Percentiles rank a stretch among this genome's conserved stretches.
Evolutionary conservation across 2,888 invertebrate genomes (phyloP).

Genomic region (Clostera curtula): DNA sequence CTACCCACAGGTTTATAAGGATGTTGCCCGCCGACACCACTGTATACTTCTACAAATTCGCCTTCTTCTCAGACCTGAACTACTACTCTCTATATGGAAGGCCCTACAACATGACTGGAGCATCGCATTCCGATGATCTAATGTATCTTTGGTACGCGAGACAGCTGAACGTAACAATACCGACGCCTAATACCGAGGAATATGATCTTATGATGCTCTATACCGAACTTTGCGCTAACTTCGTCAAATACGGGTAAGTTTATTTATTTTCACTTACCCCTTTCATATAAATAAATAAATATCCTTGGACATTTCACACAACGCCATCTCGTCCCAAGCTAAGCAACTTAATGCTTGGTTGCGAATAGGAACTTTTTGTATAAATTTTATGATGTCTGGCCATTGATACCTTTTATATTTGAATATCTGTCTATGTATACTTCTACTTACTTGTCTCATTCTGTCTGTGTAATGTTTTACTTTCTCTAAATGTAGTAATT

Average conservation of each 20-base stretch:
- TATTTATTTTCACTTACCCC: too few relatives aligned
- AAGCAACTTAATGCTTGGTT: too few relatives aligned
- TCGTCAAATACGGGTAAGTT: constrained; percentile 21
- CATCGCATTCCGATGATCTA: constrained; percentile 17
- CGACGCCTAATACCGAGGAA: not conserved
- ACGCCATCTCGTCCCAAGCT: too few relatives aligned
- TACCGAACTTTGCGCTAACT: constrained; percentile 17
- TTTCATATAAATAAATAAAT: too few relatives aligned
- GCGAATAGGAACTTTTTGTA: too few relatives aligned
- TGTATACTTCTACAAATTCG: constrained; percentile 12
- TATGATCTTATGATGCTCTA: constrained; percentile 13
- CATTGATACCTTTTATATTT: too few relatives aligned
- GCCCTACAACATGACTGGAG: constrained; percentile 10
- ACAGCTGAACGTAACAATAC: not conserved
- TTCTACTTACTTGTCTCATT: too few relatives aligned
- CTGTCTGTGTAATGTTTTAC: too few relatives aligned
- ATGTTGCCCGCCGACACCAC: constrained; percentile 1
- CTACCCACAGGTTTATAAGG: constrained; percentile 1
- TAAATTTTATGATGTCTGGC: too few relatives aligned
- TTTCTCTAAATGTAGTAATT: too few relatives aligned
- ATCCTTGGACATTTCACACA: too few relatives aligned
- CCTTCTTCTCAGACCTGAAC: constrained; percentile 9
- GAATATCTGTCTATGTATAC: too few relatives aligned
- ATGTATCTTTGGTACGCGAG: constrained; percentile 15
- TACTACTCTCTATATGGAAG: constrained; percentile 5